Evolutionary conservation across 2,113 vertebrate species (phyloP).

Genomic region (Xyliphius kryptos): DNA sequence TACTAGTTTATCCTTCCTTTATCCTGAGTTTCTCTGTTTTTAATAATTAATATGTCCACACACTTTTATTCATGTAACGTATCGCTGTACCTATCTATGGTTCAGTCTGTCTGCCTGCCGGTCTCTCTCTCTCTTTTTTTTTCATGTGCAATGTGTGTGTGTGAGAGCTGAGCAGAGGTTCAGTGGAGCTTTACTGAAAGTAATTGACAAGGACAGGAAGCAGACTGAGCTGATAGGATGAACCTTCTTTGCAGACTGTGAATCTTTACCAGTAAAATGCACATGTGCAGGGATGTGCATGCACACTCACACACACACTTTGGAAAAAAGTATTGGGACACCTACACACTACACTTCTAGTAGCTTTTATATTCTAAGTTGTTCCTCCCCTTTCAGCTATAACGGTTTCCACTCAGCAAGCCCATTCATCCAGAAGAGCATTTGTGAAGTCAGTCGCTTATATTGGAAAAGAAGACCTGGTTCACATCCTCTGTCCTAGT

Average conservation of each 20-base stretch:
- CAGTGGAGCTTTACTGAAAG: constrained; percentile 43
- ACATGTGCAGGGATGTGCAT: not conserved
- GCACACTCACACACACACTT: constrained; percentile 11
- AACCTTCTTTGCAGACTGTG: constrained; percentile 28
- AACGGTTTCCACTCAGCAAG: too few relatives aligned
- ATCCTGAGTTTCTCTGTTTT: too few relatives aligned
- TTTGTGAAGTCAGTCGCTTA: too few relatives aligned
- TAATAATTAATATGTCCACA: too few relatives aligned
- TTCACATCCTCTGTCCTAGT: too few relatives aligned
- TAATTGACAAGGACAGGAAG: constrained; percentile 50
- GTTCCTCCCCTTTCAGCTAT: too few relatives aligned
- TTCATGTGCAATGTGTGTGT: constrained; percentile 23
- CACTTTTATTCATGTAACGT: too few relatives aligned
- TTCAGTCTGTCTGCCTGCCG: constrained; percentile 27
- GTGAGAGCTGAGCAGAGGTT: constrained; percentile 31
- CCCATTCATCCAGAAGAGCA: too few relatives aligned
- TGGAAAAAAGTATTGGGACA: constrained; percentile 5
- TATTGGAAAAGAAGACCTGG: too few relatives aligned
- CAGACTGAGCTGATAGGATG: constrained; percentile 44
- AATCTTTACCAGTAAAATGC: constrained; percentile 33
- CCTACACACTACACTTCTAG: not conserved
- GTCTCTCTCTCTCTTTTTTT: not conserved
- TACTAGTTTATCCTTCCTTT: too few relatives aligned
- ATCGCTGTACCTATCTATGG: too few relatives aligned
- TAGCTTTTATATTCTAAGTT: too few relatives aligned